Base-by-base conservation (phyloP, 2,888 invertebrate species). In the Eupeodes latifasciatus region DNA sequence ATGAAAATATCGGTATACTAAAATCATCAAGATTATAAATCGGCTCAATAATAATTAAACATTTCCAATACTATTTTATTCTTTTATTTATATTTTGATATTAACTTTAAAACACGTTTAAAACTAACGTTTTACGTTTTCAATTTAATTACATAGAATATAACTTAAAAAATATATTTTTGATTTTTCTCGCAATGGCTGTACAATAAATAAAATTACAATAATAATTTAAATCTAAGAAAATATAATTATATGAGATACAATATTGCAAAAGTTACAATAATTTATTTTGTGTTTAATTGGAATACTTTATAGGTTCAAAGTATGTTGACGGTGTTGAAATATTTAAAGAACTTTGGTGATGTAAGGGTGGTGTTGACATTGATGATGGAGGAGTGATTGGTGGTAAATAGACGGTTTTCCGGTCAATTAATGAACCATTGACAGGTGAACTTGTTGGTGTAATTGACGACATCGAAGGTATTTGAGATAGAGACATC, bases 341-440 rank as follows among this genome's bases (percentile, higher is more conserved):
- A 11, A 89, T 85, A 44, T 89, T 89, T 14, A 89, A 51, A 5
- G 85, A 79, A 47, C 66, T 79, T 47, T 85, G 89, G 57, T 89
- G 90, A 88, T 91, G 91, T 55, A 90, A 85, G 11, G 91, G 91
- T 40, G 92, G 89, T 55, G 92, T 90, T 66, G 91, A 89, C 81
- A 91, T 90, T 66, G 91, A 85, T 4, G 91, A 91, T 12, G 92
- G 90, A 85, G 93, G 92, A 57, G 92, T 92, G 89, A 92, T 90
- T 61, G 93, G 90, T 72, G 92, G 91, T 89, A 92, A 91, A 90
- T 92, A 93, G 74, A 91, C 91, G 57, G 93, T 91, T 90, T 93
- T 93, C n/a, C 92, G 91, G 88, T 93, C 93, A 76, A 93, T 91
- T 49, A 92, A 91, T 44, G 91, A 89, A 61, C 91, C 91, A 64